A percentile compares a stretch with the other conserved stretches of the same genome.
These are phyloP conservation scores for Bombyx mandarina DNA, from an alignment of 1,140 invertebrate genomes.

Conservation along the genomic window DNA sequence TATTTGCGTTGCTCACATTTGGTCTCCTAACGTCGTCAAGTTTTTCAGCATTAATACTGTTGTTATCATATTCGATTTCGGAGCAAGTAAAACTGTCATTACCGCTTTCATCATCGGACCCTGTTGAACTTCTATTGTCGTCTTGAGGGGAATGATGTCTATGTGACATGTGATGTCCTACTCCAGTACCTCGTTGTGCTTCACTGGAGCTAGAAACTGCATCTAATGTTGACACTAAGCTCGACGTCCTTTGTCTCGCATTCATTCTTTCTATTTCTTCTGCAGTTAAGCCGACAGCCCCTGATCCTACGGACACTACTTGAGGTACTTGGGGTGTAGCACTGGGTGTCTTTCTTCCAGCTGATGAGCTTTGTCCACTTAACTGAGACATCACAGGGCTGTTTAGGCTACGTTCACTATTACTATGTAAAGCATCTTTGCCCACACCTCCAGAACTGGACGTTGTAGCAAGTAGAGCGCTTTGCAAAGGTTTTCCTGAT, in stretches of 20 bases:
- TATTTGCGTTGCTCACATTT: constrained; percentile 72
- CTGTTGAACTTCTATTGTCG: constrained; percentile 83
- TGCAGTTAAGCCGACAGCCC: constrained; percentile 87
- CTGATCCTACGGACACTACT: constrained; percentile 72
- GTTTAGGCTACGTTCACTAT: constrained; percentile 90
- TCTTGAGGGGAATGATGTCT: constrained; percentile 79
- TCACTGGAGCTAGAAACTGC: constrained; percentile 94
- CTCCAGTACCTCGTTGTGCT: constrained; percentile 77
- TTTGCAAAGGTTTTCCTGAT: constrained; percentile 91
- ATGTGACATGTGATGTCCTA: constrained; percentile 75
- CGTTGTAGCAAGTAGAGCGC: constrained; percentile 87
- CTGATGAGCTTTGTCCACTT: constrained; percentile 85
- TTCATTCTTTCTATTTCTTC: constrained; percentile 95
- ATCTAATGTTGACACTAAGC: constrained; percentile 92
- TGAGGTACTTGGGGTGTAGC: constrained; percentile 74
- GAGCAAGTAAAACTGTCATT: constrained; percentile 98
- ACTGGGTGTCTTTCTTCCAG: constrained; percentile 77
- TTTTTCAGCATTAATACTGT: constrained; percentile 86
- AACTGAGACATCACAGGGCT: constrained; percentile 92
- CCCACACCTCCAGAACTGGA: constrained; percentile 88
- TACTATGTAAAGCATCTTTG: constrained; percentile 86
- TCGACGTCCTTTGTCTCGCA: constrained; percentile 86
- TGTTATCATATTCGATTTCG: constrained; percentile 96
- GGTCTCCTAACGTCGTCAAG: constrained; percentile 75
- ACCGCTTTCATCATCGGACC: constrained; percentile 92